Conservation (phyloP, 2,113 vertebrate species). For the Labeo catla region DNA sequence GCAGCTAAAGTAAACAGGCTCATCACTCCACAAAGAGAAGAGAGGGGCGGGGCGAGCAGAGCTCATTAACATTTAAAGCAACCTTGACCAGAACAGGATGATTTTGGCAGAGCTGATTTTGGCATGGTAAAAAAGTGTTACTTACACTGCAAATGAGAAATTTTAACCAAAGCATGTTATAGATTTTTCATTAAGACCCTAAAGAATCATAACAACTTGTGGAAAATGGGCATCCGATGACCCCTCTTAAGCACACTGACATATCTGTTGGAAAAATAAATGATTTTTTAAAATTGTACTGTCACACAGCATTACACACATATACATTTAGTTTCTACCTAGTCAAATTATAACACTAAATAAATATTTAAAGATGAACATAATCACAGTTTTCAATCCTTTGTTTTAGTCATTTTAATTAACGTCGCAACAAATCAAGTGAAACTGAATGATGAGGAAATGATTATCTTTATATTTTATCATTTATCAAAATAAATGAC, state of each 20-base stretch:
- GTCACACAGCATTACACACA: background rate
- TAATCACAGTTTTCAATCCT: background rate
- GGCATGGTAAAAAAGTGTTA: too few species aligned
- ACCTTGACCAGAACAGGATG: too few species aligned
- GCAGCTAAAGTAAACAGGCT: too few species aligned
- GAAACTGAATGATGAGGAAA: background rate
- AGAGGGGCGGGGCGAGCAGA: too few species aligned
- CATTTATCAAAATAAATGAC: background rate
- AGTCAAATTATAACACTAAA: background rate
- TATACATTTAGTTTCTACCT: background rate
- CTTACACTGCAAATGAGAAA: too few species aligned
- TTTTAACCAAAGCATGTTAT: too few species aligned
- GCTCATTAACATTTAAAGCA: too few species aligned
- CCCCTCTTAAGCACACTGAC: background rate
- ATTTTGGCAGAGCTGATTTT: too few species aligned
- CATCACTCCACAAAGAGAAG: too few species aligned
- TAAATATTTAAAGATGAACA: background rate
- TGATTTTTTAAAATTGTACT: background rate
- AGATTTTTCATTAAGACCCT: too few species aligned
- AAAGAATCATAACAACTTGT: too few species aligned
- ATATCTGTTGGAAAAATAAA: background rate
- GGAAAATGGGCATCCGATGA: too few species aligned
- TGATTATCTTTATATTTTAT: background rate
- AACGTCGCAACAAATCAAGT: background rate
- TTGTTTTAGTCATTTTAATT: background rate